These are phyloP conservation scores for Slavum lentiscoides DNA, from an alignment of 2,888 invertebrate species.

Conservation along the genomic window DNA sequence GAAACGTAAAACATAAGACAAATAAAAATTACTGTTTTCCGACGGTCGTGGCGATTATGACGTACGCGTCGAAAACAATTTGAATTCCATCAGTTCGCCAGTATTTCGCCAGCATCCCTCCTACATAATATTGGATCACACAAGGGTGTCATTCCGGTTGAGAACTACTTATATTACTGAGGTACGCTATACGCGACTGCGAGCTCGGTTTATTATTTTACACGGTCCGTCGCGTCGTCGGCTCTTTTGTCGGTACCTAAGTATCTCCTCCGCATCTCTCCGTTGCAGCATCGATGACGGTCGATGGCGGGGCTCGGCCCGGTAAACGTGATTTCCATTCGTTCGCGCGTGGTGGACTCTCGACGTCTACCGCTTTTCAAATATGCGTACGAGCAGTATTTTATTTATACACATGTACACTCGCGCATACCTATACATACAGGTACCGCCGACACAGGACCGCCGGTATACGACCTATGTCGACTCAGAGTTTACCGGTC, in stretches of 20 bases:
- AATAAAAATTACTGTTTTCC: too few species aligned
- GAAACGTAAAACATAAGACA: too few species aligned
- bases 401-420: not conserved
- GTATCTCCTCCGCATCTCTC: not conserved
- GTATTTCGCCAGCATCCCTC: too few species aligned
- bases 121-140: too few species aligned
- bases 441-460: not conserved
- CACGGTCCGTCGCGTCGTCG: not conserved
- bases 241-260: not conserved
- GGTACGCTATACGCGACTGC: not conserved
- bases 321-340: slow-evolving; percentile 39
- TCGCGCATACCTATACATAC: not conserved
- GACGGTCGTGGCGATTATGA: too few species aligned
- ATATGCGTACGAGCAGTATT: not conserved
- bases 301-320: not conserved
- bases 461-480: not conserved
- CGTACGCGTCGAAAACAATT: too few species aligned
- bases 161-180: too few species aligned
- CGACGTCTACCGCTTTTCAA: slow-evolving; percentile 17
- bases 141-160: too few species aligned
- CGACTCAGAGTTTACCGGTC: slow-evolving; percentile 27
- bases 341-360: slow-evolving; percentile 29
- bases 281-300: too few species aligned
- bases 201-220: not conserved
- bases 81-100: too few species aligned